phyloP scores from a whole-genome alignment of 2,888 invertebrate species.

The Chelonus formosanus region DNA sequence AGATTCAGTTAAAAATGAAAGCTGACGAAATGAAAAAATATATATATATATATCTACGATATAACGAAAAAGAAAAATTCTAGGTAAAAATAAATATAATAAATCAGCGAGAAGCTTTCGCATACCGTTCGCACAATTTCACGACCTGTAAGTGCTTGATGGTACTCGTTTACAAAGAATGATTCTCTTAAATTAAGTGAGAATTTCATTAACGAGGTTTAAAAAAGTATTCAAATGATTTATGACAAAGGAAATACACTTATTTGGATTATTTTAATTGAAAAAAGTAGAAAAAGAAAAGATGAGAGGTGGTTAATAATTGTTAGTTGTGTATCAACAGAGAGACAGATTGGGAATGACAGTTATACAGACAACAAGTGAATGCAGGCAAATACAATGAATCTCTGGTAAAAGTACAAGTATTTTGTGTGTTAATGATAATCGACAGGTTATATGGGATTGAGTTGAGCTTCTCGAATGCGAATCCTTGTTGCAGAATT shows the following conservation, averaged over 20 bases:
- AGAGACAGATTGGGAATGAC: conserved; percentile 22
- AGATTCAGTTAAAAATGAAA: conserved; percentile 16
- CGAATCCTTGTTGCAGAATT: conserved; percentile 28
- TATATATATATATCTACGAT: conserved; percentile 8
- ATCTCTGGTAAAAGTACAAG: conserved; percentile 23
- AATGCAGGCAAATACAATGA: conserved; percentile 51
- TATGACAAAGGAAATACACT: conserved; percentile 1
- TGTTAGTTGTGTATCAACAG: conserved; percentile 16
- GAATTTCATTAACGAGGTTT: conserved; percentile 26
- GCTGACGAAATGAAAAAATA: conserved; percentile 12
- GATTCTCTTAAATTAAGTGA: neutral
- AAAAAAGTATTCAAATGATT: conserved; percentile 7
- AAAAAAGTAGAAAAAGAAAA: conserved; percentile 21
- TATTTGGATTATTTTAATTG: conserved; percentile 5
- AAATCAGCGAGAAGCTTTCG: conserved; percentile 29
- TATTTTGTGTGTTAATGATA: neutral
- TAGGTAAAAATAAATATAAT: conserved; percentile 4
- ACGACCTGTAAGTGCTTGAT: conserved; percentile 6
- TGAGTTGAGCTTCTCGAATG: conserved; percentile 27
- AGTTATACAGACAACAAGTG: conserved; percentile 27
- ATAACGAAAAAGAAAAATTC: conserved; percentile 3
- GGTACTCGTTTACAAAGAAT: too few species aligned
- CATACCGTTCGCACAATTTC: conserved; percentile 25
- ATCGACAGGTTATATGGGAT: neutral
- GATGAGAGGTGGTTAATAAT: conserved; percentile 25